Percentiles rank a stretch among this genome's conserved stretches.
Conservation (phyloP, 2,888 invertebrate genomes). For the Rhabditophanes sp. region DNA sequence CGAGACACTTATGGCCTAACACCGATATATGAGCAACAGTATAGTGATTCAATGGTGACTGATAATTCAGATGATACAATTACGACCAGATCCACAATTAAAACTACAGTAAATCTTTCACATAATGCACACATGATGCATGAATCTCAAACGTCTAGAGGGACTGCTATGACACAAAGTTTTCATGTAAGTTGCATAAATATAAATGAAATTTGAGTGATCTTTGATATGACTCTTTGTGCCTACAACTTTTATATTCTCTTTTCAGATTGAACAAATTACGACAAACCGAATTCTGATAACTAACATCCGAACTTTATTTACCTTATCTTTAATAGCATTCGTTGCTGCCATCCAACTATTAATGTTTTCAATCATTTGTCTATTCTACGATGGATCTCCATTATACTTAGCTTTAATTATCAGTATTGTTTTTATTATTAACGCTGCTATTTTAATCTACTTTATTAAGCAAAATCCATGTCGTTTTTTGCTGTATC, state of each 20-base stretch:
- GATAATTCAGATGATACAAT: conserved; percentile 14
- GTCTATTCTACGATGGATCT: conserved; percentile 38
- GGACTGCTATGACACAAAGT: conserved; percentile 17
- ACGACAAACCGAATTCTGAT: conserved; percentile 33
- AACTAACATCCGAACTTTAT: conserved; percentile 23
- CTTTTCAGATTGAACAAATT: conserved; percentile 30
- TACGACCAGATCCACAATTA: conserved; percentile 26
- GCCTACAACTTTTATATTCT: not conserved
- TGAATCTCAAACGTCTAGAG: conserved; percentile 15
- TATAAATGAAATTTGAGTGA: too few relatives aligned
- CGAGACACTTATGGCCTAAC: conserved; percentile 28
- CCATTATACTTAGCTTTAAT: conserved; percentile 24
- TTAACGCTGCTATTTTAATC: conserved; percentile 25
- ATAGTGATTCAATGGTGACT: conserved; percentile 14
- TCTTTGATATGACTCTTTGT: too few relatives aligned
- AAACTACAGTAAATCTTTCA: conserved; percentile 24
- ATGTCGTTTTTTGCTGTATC: too few relatives aligned
- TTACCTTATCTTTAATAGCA: conserved; percentile 25
- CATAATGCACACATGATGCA: conserved; percentile 12
- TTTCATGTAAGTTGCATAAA: conserved; percentile 16
- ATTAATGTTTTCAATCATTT: conserved; percentile 35
- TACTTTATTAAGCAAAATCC: conserved; percentile 27
- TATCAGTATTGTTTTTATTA: conserved; percentile 21
- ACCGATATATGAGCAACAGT: conserved; percentile 9
- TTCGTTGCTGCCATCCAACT: conserved; percentile 36